Base-by-base conservation (phyloP, 53 echinoderm and acorn worm genomes). In the Stichopus horrens region DNA sequence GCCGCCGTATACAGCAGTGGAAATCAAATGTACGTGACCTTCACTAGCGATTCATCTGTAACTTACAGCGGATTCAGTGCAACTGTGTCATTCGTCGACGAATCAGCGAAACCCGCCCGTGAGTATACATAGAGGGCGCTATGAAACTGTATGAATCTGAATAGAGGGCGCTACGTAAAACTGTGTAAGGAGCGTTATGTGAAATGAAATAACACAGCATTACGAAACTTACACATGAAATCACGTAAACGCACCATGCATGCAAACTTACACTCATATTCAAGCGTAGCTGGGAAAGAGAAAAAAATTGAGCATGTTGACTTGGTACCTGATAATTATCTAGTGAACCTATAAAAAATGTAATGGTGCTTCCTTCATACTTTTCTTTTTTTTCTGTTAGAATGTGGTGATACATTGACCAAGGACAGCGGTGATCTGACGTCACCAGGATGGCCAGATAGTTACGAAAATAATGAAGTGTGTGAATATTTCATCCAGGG, bases 21-120 rank as follows among this genome's bases (percentile, higher is more conserved):
- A 16, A 92, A 75, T 52, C 19, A 71, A 14, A 81, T 90, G 90
- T 81, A 14, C 74, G 37, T 92, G 10, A 21, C 65, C 16, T 90
- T 92, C 63, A 58, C 52, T 55, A 81, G 90, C 75, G 90, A 92
- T 37, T 22, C 57, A 9, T 90, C 90, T 18, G 90, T 92, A 5
- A 92, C 90, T 52, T 7, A 56, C 53, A 53, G 73, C 13, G 92
- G 92, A 57, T 92, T 92, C 58, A 79, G 75, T 57, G 92, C 90
- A 7, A 19, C 52, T 52, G 86, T 78, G 21, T 19, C 60, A 74
- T 71, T 83, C 88, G 23, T 9, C 6, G 65, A 83, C 6, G 18
- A 19, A 83, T 65, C 84, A n/a, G 8, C 57, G 21, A 11, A 20
- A 19, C 84, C 84, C 7, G 58, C 21, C 21, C 21, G 84, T 83